phyloP scores from a whole-genome alignment of 2,888 invertebrate genomes.

The Hydriomena furcata region DNA sequence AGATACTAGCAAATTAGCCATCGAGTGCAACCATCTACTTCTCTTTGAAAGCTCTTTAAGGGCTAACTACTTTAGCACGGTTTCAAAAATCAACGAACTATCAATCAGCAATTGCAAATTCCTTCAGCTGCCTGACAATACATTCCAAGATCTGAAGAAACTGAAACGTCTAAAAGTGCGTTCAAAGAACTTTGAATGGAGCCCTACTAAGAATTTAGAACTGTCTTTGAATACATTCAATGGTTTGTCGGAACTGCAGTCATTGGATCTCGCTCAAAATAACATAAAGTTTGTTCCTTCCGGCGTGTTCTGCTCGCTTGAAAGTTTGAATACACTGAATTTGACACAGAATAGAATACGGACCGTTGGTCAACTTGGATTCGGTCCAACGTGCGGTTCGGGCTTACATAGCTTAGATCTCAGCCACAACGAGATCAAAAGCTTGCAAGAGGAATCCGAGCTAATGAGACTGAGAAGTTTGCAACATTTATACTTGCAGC shows the following conservation, averaged over 20 bases:
- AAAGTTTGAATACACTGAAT: conserved; percentile 92
- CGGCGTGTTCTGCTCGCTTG: conserved; percentile 90
- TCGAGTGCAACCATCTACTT: conserved; percentile 90
- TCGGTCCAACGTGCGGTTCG: conserved; percentile 85
- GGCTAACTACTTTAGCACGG: conserved; percentile 87
- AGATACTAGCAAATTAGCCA: conserved; percentile 88
- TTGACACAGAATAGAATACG: conserved; percentile 92
- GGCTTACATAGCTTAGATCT: conserved; percentile 91
- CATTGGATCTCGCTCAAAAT: conserved; percentile 91
- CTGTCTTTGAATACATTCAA: conserved; percentile 88
- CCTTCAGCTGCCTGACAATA: conserved; percentile 88
- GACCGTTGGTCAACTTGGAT: conserved; percentile 90
- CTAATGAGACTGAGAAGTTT: conserved; percentile 90
- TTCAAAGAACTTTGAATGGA: conserved; percentile 92
- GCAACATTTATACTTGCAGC: conserved; percentile 90
- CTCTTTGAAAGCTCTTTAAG: conserved; percentile 91
- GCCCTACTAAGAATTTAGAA: conserved; percentile 88
- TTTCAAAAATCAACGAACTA: conserved; percentile 89
- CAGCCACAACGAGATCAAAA: conserved; percentile 90
- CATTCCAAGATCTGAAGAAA: conserved; percentile 91
- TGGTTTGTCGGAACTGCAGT: conserved; percentile 91
- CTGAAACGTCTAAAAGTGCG: conserved; percentile 90
- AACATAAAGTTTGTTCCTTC: conserved; percentile 92
- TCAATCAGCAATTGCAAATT: conserved; percentile 91
- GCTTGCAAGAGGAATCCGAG: conserved; percentile 89